These are phyloP conservation scores for Paracyclopina nana DNA, from an alignment of 1,140 invertebrate species.

Conservation along the genomic window DNA sequence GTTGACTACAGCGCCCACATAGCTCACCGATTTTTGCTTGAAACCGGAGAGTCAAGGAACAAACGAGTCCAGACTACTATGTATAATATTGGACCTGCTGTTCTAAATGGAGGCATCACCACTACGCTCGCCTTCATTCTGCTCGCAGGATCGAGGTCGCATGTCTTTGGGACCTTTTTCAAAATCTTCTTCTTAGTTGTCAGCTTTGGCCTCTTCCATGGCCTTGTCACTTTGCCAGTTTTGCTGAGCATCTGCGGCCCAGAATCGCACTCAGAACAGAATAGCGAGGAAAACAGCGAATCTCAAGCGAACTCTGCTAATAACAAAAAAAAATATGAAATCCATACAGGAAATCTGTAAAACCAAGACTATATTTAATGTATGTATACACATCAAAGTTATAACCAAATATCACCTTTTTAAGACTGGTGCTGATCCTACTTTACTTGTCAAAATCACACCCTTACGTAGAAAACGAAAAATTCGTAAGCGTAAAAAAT, in stretches of 20 bases:
- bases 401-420: no score
- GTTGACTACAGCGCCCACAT: slow-evolving; percentile 74
- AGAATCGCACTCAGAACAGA: no score
- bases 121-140: slow-evolving; percentile 52
- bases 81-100: slow-evolving; percentile 49
- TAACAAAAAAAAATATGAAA: no score
- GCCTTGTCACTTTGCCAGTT: slow-evolving; percentile 34
- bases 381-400: no score
- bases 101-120: slow-evolving; percentile 54
- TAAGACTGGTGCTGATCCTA: no score
- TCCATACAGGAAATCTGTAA: no score
- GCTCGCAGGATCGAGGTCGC: slow-evolving; percentile 46
- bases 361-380: no score
- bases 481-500: no score
- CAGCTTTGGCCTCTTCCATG: slow-evolving; percentile 36
- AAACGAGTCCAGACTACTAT: slow-evolving; percentile 46
- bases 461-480: no score
- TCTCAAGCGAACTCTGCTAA: no score
- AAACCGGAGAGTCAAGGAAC: slow-evolving; percentile 30
- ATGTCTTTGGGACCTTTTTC: slow-evolving; percentile 56
- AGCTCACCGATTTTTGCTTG: slow-evolving; percentile 50
- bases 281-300: no score
- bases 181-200: slow-evolving; percentile 39
- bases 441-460: no score
- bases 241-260: slow-evolving; percentile 34